These are phyloP conservation scores for Montifringilla adamsi DNA, from an alignment of 2,113 vertebrate genomes.

Conservation along the genomic window DNA sequence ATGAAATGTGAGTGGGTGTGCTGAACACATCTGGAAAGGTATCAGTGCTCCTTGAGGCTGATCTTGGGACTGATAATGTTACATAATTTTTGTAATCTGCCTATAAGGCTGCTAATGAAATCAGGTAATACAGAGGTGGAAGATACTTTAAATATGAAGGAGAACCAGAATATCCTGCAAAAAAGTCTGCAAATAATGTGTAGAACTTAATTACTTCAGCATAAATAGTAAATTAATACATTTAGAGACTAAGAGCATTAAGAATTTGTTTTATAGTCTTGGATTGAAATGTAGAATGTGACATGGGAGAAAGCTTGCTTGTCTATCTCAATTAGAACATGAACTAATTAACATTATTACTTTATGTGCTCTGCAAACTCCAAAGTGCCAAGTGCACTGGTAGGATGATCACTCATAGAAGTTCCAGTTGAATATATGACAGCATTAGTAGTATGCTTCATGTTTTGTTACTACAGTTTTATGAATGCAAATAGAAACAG, in stretches of 20 bases:
- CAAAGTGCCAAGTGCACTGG: not conserved
- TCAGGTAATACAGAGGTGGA: not conserved
- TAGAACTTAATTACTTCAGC: not conserved
- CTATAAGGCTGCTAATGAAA: not conserved
- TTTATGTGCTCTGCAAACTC: not conserved
- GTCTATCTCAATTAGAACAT: not conserved
- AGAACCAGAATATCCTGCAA: not conserved
- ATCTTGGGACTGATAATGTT: not conserved
- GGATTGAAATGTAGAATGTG: not conserved
- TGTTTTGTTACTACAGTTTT: not conserved
- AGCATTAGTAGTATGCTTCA: not conserved
- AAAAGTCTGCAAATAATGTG: not conserved
- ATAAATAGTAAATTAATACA: not conserved
- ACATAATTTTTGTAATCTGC: not conserved
- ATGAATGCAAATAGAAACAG: not conserved
- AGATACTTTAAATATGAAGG: not conserved
- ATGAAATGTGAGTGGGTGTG: not conserved
- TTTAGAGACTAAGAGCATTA: not conserved
- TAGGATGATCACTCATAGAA: not conserved
- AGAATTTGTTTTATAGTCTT: not conserved
- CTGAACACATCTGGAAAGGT: not conserved
- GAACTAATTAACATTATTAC: not conserved
- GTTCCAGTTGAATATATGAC: not conserved
- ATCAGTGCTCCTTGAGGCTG: not conserved
- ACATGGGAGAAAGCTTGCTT: not conserved